Evolutionary conservation across 2,113 vertebrate species (phyloP), one percentile per base, ranked within the genome.

Genomic region (Pygoscelis antarcticus): DNA sequence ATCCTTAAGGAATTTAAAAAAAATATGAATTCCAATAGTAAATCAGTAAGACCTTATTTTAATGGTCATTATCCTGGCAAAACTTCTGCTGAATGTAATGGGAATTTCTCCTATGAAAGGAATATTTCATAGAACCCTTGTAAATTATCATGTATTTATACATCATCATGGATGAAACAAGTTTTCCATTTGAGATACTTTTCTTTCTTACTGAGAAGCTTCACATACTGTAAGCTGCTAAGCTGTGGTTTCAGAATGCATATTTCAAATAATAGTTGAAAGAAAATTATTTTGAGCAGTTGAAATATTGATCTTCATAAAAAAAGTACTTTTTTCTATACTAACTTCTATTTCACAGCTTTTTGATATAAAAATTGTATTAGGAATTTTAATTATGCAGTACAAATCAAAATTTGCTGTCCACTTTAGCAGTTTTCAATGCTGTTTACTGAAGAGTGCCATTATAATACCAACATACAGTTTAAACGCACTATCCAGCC

Each of bases 171-270:
- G 76, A 74, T 69, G 30, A 72, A 89, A 30, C 18, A 58, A 32
- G 21, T 94, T 74, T 89, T 91, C 20, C 3, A 2, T 70, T 78
- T 57, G 27, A 78, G 47, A 25, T 89, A 40, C 38, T 92, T 92
- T 83, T 90, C 72, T 30, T 94, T 87, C 72, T 95, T 90, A 78
- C 34, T 86, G 52, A 85, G 76, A 85, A 96, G 16, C 47, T 85
- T 88, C 52, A 77, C 38, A 64, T 38, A 46, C 40, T n/a, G 4
- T 87, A 61, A 61, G 6, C 10, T 96, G 14, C 68, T 78, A 74
- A 71, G 10, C 6, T 97, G 9, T 58, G 82, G 69, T 52, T 66
- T 79, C n/a, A 83, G 68, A 93, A 69, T 74, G 46, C 54, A 21
- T 91, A 57, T 42, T 42, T 42, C 42, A 42, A 42, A 42, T 42